A percentile compares a stretch with the other conserved stretches of the same genome.
Evolutionary conservation across 2,797 vertebrate species (phyloP).

Genomic region (Darevskia mixta): DNA sequence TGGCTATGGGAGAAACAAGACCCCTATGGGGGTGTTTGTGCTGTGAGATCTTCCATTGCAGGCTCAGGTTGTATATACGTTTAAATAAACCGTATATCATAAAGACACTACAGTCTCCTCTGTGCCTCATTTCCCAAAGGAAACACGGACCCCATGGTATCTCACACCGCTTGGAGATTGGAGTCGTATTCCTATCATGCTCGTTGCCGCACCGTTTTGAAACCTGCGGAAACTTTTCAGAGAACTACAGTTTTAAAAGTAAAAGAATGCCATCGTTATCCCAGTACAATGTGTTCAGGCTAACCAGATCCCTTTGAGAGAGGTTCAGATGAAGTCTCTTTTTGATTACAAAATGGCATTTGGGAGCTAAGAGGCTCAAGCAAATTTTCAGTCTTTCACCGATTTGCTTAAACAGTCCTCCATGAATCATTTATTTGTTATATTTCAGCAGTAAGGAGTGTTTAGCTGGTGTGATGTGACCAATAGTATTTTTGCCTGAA

Average conservation of each 20-base stretch:
- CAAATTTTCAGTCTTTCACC: background rate
- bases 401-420: background rate
- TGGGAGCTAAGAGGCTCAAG: background rate
- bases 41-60: too few species aligned
- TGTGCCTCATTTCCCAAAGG: too few species aligned
- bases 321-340: background rate
- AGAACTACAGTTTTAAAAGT: background rate
- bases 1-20: too few species aligned
- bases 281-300: background rate
- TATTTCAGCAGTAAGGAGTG: conserved; percentile 4
- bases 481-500: background rate
- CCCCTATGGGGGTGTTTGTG: too few species aligned
- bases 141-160: too few species aligned
- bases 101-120: too few species aligned
- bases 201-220: background rate
- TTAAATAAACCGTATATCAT: too few species aligned
- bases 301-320: background rate
- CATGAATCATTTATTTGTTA: conserved; percentile 17
- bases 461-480: background rate
- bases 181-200: background rate
- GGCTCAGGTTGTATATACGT: too few species aligned
- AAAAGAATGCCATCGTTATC: background rate
- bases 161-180: too few species aligned
- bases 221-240: background rate
- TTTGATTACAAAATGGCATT: background rate